Base-by-base conservation (phyloP, 2,888 invertebrate genomes). In the Listrodromus nycthemerus region DNA sequence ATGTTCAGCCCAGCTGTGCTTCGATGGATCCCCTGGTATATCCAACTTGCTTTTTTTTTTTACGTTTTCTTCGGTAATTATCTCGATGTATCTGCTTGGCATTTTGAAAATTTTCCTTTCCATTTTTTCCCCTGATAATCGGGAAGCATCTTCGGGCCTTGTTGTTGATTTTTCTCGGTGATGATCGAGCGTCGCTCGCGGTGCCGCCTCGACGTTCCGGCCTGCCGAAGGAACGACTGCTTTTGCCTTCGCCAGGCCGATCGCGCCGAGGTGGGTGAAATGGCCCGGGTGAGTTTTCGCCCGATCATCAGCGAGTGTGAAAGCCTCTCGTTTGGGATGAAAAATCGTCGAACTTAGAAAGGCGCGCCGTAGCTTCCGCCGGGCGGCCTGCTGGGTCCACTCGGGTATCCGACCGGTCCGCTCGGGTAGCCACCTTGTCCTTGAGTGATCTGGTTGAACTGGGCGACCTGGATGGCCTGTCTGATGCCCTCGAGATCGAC, bases 381-480 rank as follows among this genome's bases (percentile, higher is more conserved):
- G 86, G 96, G 96, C 86, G 96, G 96, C 86, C 94, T 94, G 89
- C 95, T 94, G 13, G 94, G 94, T 73, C 92, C 93, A 84, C 94
- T 94, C 71, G 94, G 94, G 89, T 94, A 94, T 50, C 94, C 94
- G n/a, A 93, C 91, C 84, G 84, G 93, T 87, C 90, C 93, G 52
- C 89, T 91, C 21, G 91, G 90, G 24, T 85, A 85, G 24, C 88
- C 88, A 74, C 86, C 82, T 5, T 67, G 73, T 37, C 95, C 95
- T 89, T 95, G 94, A 93, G 94, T 94, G 86, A 95, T 93, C 94
- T 97, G 97, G 89, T 96, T 95, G 95, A 96, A 97, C 91, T 97
- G 97, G 61, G 97, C 97, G 86, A 97, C 97, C 93, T 97, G 97
- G 94, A 97, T 96, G 89, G 97, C 97, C 90, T 97, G 97, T 91